phyloP scores from a whole-genome alignment of 1,140 invertebrate species.

The Paracyclopina nana region DNA sequence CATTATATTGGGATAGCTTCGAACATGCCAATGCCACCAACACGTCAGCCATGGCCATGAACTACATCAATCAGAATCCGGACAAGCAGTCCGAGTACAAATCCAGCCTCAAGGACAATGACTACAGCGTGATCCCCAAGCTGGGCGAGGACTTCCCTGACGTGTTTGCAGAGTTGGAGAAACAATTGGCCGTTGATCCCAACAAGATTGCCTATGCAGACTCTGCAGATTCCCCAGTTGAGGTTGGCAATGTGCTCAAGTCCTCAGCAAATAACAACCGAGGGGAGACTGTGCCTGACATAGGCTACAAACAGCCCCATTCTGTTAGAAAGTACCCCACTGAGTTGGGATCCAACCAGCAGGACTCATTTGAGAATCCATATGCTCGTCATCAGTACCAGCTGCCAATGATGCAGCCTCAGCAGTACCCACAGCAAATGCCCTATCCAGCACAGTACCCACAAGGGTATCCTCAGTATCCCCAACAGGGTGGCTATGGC shows the following conservation, averaged over 20 bases:
- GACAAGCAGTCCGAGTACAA: constrained; percentile 22
- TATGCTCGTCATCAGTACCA: background rate
- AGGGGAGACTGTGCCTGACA: background rate
- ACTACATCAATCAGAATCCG: constrained; percentile 28
- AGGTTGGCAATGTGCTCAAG: too few relatives aligned
- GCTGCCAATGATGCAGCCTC: too few relatives aligned
- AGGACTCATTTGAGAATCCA: background rate
- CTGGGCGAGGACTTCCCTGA: constrained; percentile 8
- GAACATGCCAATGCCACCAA: constrained; percentile 27
- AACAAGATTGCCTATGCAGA: too few relatives aligned
- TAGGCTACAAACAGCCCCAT: constrained; percentile 8
- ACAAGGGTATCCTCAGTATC: constrained; percentile 2
- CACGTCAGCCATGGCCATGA: constrained; percentile 27
- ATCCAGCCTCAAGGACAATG: background rate
- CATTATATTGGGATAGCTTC: constrained; percentile 25
- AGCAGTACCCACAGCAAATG: too few relatives aligned
- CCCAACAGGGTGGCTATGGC: background rate
- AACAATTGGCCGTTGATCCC: constrained; percentile 1
- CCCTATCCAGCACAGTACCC: too few relatives aligned
- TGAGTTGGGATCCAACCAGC: background rate
- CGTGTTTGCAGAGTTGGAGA: constrained; percentile 1
- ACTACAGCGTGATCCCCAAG: constrained; percentile 9
- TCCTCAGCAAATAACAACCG: too few relatives aligned
- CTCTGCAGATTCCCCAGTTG: too few relatives aligned
- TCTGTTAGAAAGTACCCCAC: constrained; percentile 1